Evolutionary conservation across 2,888 invertebrate genomes (phyloP), one percentile per base, ranked within the genome.

Genomic region (Phytoseiulus persimilis): DNA sequence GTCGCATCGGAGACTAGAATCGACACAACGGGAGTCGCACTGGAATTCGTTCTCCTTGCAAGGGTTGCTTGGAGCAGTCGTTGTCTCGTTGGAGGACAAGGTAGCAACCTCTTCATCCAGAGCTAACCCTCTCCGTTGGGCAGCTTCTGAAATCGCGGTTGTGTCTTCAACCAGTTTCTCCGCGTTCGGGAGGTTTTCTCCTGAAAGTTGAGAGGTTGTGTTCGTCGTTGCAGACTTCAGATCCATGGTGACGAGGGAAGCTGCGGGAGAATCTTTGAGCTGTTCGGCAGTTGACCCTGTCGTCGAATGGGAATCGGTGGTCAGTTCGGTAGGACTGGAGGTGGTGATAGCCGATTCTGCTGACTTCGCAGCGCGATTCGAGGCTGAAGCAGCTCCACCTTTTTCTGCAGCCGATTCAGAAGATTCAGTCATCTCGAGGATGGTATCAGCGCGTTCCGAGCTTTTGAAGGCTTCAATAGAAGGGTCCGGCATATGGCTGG

Each of bases 161-260:
- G 87, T 87, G 0, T 33, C 31, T 32, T 87, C 87, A 1, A 87
- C 33, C 9, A 87, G n/a, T 32, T 87, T 87, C 18, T 87, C 87
- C 0, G 87, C 87, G 31, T 33, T 87, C 39, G 87, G 87, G 28
- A 87, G 45, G 23, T 32, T 87, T n/a, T 87, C 87, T 23, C 33
- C 87, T 28, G 39, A 28, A 14, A 6, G 32, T 6, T 28, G 28
- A 45, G 87, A 1, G n/a, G 87, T 87, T 28, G 28, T 28, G 23
- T 87, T 87, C 11, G 32, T 11, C 32, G 32, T 87, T 0, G 87
- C 28, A 28, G 87, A 87, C 45, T 87, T 87, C 87, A 87, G 33
- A 87, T 87, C 87, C n/a, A 87, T 33, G 28, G 87, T 33, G 87
- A 87, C 45, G 39, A 87, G 87, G n/a, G 87, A n/a, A 33, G 87